These are phyloP conservation scores for Nycticryphes semicollaris DNA, from an alignment of 2,113 vertebrate genomes.

Conservation along the genomic window DNA sequence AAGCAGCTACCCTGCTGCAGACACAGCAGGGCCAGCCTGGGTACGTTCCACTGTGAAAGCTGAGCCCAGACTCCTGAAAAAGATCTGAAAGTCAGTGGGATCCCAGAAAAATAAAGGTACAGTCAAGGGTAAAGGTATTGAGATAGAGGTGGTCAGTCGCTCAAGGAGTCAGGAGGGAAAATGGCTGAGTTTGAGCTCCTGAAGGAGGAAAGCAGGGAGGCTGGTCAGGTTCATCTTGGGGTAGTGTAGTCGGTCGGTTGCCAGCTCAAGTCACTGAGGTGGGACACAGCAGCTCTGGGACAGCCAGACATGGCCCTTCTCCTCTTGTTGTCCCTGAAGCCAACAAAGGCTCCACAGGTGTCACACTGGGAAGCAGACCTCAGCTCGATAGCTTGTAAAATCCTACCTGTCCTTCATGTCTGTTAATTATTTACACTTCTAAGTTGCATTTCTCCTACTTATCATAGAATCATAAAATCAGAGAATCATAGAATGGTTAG, in stretches of 20 bases:
- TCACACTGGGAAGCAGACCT: background rate
- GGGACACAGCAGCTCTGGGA: background rate
- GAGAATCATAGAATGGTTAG: background rate
- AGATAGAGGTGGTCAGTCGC: background rate
- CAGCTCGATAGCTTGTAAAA: background rate
- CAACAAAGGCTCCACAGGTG: background rate
- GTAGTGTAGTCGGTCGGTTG: fast-evolving
- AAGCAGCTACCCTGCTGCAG: background rate
- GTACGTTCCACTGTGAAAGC: background rate
- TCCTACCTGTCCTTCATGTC: background rate
- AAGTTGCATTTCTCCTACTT: background rate
- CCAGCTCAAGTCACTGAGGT: background rate
- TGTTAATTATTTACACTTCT: background rate
- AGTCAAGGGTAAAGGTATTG: background rate
- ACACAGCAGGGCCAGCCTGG: background rate
- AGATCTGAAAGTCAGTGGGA: background rate
- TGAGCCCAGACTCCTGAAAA: background rate
- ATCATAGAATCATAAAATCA: background rate
- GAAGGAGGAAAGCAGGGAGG: background rate
- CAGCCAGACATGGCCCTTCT: background rate
- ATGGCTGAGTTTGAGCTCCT: background rate
- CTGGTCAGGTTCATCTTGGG: background rate
- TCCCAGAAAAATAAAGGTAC: background rate
- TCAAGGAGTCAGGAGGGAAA: background rate
- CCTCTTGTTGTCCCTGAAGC: background rate